These are phyloP conservation scores for Parambassis ranga DNA, from an alignment of 2,797 vertebrate species.

Conservation along the genomic window DNA sequence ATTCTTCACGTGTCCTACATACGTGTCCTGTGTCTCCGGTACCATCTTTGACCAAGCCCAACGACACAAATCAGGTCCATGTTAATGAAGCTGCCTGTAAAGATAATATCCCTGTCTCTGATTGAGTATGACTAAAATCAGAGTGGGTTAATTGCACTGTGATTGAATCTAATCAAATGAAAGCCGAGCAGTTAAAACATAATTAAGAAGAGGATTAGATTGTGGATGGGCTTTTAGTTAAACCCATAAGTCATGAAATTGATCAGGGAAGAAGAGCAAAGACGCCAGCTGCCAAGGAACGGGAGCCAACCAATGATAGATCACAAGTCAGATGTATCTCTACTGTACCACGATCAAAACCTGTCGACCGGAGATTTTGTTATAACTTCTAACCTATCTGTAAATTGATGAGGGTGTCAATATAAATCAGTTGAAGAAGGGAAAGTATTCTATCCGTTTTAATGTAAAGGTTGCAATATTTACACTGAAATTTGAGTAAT, in stretches of 20 bases:
- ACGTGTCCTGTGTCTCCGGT: not conserved
- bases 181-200: constrained; percentile 60
- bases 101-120: constrained; percentile 44
- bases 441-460: constrained; percentile 13
- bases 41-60: constrained; percentile 1
- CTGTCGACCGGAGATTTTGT: constrained; percentile 7
- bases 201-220: constrained; percentile 62
- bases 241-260: constrained; percentile 63
- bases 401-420: constrained; percentile 27
- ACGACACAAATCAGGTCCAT: constrained; percentile 17
- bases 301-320: constrained; percentile 35
- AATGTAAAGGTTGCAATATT: constrained; percentile 12
- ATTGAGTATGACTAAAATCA: constrained; percentile 43
- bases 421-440: not conserved
- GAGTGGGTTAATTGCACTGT: constrained; percentile 54
- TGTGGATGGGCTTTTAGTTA: constrained; percentile 56
- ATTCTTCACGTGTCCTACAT: no score
- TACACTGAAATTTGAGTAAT: constrained; percentile 21
- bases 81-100: constrained; percentile 41
- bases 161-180: constrained; percentile 65
- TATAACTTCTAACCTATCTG: constrained; percentile 25
- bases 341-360: constrained; percentile 35
- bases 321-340: constrained; percentile 29
- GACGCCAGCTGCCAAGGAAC: constrained; percentile 17
- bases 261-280: constrained; percentile 50